Evolutionary conservation across 2,113 vertebrate genomes (phyloP), one percentile per base, ranked within the genome.

Genomic region (Bufo gargarizans): DNA sequence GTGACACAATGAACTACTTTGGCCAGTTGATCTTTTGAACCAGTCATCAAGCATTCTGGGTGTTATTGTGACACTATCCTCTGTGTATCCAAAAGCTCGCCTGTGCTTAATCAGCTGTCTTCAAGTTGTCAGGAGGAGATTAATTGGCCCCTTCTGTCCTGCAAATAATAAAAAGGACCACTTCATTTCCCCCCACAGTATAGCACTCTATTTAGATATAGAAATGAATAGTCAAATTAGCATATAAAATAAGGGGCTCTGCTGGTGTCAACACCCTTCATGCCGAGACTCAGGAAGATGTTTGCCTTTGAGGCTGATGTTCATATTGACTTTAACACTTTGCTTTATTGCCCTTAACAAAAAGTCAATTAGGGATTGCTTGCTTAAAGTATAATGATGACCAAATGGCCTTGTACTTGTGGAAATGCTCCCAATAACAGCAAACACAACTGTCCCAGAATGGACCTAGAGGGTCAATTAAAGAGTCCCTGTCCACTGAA

Each of bases 101-200:
- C 69, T 53, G 22, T 83, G 80, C 86, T 83, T 88, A 43, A 76
- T 88, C 86, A 88, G 86, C 86, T 88, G 86, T 83, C 67, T 16
- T 8, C 49, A 45, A 6, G 45, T 61, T 56, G 17, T 49, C 69
- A 63, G 14, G 13, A 82, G 43, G 76, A 56, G 49, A 20, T 50
- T 22, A 63, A 81, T 55, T 14, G 53, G 20, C 45, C 47, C n/a
- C 10, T 59, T 61, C 59, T 56, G 67, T 78, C 58, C 33, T 56
- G 61, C n/a, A 69, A 77, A 77, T 50, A 55, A 33, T 33, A 33
- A 33, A 55, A 55, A 80, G 77, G 13, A 16, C 2, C n/a, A 16
- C 76, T 78, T 55, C 20, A 67, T 71, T 56, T 80, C 13, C 49
- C 77, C 74, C 10, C 49, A 17, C 14, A 16, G 47, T 11, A 43